Conservation (phyloP, 1,140 invertebrate genomes). For the Lordiphosa clarofinis region DNA sequence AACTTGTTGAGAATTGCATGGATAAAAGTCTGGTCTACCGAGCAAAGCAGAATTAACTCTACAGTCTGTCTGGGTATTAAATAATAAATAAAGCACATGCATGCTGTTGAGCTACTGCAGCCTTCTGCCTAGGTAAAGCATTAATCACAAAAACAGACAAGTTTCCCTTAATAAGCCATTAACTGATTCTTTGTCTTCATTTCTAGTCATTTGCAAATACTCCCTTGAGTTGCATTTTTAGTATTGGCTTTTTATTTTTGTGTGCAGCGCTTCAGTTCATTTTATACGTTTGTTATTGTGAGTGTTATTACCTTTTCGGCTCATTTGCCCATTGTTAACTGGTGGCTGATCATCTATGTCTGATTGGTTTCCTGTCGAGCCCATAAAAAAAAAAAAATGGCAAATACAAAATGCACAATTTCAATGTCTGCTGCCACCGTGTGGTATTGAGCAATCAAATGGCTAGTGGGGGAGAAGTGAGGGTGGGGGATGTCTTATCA, state of each 20-base stretch:
- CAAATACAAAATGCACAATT: constrained; percentile 30
- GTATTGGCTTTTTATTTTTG: no score
- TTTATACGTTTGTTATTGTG: constrained; percentile 21
- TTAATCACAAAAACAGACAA: no score
- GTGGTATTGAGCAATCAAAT: constrained; percentile 44
- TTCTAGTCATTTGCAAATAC: no score
- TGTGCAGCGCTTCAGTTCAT: constrained; percentile 47
- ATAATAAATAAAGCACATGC: no score
- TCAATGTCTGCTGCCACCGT: constrained; percentile 31
- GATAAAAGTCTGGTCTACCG: no score
- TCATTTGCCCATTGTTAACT: constrained; percentile 35
- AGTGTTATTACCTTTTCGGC: constrained; percentile 41
- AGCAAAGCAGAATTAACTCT: no score
- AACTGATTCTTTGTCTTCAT: no score
- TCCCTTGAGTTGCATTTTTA: no score
- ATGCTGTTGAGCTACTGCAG: background rate
- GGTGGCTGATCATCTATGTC: constrained; percentile 62
- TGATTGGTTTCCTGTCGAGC: constrained; percentile 78
- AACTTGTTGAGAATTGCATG: no score
- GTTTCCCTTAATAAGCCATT: background rate
- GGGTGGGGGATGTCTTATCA: constrained; percentile 43
- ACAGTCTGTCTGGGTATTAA: no score
- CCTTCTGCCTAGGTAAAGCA: background rate
- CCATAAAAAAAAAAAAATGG: constrained; percentile 56
- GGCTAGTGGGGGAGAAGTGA: constrained; percentile 7